Percentiles rank a stretch among this genome's conserved stretches.
phyloP scores from a whole-genome alignment of 2,797 vertebrate genomes.

The Echiichthys vipera region DNA sequence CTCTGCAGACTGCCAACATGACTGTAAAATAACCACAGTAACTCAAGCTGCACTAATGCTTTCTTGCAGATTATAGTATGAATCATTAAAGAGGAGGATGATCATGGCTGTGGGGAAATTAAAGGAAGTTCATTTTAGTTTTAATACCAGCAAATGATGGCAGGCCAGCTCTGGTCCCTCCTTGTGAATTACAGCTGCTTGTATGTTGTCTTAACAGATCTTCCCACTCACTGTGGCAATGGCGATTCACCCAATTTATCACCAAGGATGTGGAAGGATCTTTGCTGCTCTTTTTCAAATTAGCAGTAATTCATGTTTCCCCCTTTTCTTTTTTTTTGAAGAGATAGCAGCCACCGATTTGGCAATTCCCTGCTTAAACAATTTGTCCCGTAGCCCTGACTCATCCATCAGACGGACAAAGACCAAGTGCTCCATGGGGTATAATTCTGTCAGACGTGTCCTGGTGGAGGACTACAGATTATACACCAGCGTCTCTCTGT shows the following conservation, averaged over 20 bases:
- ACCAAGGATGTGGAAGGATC: neutral
- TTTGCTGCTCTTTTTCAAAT: constrained; percentile 17
- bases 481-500: constrained; percentile 44
- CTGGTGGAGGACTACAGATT: constrained; percentile 47
- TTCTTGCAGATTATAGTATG: constrained; percentile 62
- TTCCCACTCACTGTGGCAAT: constrained; percentile 1
- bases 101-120: constrained; percentile 61
- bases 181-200: constrained; percentile 40
- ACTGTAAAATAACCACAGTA: constrained; percentile 44
- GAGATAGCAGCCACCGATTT: constrained; percentile 18
- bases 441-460: constrained; percentile 61
- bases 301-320: constrained; percentile 21
- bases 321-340: neutral
- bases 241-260: constrained; percentile 12
- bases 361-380: constrained; percentile 32
- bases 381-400: constrained; percentile 29
- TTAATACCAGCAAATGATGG: constrained; percentile 57
- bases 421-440: constrained; percentile 31
- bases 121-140: constrained; percentile 63
- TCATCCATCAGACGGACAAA: constrained; percentile 67
- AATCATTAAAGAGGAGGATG: constrained; percentile 62
- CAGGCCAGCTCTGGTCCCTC: constrained; percentile 41
- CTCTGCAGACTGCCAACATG: constrained; percentile 21
- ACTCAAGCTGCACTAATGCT: constrained; percentile 49
- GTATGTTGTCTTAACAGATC: constrained; percentile 30